Percentiles rank a stretch among this genome's conserved stretches.
Evolutionary conservation across 2,797 vertebrate species (phyloP).

Genomic region (Chelon auratus): DNA sequence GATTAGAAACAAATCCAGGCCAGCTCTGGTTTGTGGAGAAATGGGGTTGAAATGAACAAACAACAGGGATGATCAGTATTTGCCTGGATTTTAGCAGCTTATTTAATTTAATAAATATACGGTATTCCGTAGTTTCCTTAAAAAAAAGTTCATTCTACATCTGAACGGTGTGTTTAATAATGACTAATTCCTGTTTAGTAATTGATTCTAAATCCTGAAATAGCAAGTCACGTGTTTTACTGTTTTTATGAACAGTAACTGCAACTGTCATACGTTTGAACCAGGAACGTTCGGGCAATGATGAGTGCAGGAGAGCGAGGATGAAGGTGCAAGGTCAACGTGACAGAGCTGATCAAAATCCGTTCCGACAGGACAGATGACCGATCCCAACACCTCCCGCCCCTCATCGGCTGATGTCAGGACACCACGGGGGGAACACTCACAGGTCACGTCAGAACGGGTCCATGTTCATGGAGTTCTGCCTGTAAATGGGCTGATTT

Average conservation of each 20-base stretch:
- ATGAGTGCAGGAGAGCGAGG: constrained; percentile 7
- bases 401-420: constrained; percentile 60
- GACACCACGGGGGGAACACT: constrained; percentile 58
- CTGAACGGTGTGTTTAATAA: no score
- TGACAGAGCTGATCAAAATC: constrained; percentile 72
- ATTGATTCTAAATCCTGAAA: no score
- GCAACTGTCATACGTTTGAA: background rate
- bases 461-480: background rate
- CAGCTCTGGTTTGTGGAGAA: constrained; percentile 26
- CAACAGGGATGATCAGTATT: constrained; percentile 4
- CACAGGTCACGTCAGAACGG: constrained; percentile 29
- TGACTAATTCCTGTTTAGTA: no score
- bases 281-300: background rate
- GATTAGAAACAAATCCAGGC: constrained; percentile 40
- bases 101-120: background rate
- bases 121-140: background rate
- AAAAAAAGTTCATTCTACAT: no score
- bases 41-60: constrained; percentile 34
- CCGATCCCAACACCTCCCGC: constrained; percentile 47
- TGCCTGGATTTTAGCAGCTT: background rate
- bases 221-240: no score
- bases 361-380: constrained; percentile 56
- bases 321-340: constrained; percentile 59
- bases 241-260: no score
- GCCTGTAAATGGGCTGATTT: background rate